Conservation (phyloP, 2,113 vertebrate species). For the Zootoca vivipara region DNA sequence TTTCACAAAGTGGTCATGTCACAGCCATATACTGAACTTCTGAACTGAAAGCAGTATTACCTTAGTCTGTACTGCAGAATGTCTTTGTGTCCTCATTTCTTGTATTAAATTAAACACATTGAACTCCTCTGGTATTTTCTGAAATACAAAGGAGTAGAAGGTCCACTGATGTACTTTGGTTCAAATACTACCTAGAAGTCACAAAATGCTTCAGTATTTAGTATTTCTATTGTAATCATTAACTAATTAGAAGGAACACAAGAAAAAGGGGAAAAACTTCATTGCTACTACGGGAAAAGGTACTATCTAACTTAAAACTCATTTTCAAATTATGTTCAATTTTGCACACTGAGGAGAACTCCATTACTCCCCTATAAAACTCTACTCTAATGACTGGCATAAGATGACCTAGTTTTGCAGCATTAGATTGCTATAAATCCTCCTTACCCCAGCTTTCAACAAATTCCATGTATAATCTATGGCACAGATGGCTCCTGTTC, state of each 20-base stretch:
- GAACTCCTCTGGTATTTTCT: slow-evolving; percentile 99
- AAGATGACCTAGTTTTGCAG: slow-evolving; percentile 29
- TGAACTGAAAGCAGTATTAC: slow-evolving; percentile 68
- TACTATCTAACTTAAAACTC: neutral
- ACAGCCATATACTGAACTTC: neutral
- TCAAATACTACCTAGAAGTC: neutral
- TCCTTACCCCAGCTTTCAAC: slow-evolving; percentile 94
- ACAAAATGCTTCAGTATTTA: neutral
- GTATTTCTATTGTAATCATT: neutral
- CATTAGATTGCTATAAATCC: slow-evolving; percentile 41
- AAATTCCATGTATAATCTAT: slow-evolving; percentile 99
- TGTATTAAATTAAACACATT: slow-evolving; percentile 97
- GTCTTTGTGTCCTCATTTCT: slow-evolving; percentile 98
- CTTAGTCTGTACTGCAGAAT: slow-evolving; percentile 99
- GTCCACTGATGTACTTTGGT: neutral
- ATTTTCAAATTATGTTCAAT: neutral
- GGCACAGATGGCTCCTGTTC: slow-evolving; percentile 98
- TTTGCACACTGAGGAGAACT: slow-evolving; percentile 13
- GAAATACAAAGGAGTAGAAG: slow-evolving; percentile 52
- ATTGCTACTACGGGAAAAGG: neutral
- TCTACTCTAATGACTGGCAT: slow-evolving; percentile 19
- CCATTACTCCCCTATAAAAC: neutral
- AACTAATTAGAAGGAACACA: neutral
- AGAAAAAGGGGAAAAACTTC: too few relatives aligned
- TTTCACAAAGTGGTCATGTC: neutral